Base-by-base conservation (phyloP, 92 coral and sea anemone species). In the Phenganax subtilis region DNA sequence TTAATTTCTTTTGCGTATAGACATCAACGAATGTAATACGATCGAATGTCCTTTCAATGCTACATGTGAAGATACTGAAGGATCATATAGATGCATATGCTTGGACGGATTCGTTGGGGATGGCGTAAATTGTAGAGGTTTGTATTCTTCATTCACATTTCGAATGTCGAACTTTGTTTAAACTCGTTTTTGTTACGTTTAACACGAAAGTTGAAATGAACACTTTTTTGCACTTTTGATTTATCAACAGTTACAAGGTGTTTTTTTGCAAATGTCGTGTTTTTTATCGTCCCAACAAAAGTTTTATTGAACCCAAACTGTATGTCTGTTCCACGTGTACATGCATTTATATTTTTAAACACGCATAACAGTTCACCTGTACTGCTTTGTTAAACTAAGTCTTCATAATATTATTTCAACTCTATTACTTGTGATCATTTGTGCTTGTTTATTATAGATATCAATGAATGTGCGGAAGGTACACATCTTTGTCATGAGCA, bases 31-130 rank as follows among this genome's bases (percentile, higher is more conserved):
- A 76, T 76, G 81, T 15, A 25, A 52, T 3, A 76, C 81, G 28
- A 76, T 76, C 25, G 12, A 3, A 27, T 76, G 81, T 76, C 81
- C 81, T 52, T 76, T 76, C 68, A 76, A 76, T 67, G 81, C 67
- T 11, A 76, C 66, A 6, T 76, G 81, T 76, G 20, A 76, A 28
- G 55, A 76, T 76, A 76, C 68, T 12, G 20, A 3, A 25, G 81
- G 81, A 31, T 76, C 81, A 55, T 76, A 76, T 53, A 76, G 9
- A 51, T 76, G 81, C 68, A 51, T 76, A 47, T 76, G 81, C 64
- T 52, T 20, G 25, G 17, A 30, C 25, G 81, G 81, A 30, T 76
- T 31, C 55, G 52, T 12, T 30, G 81, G 81, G 6, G 81, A 76
- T 51, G 81, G 81, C 0, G 81, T 76, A 20, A 25, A 57, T 25